Evolutionary conservation across 2,888 invertebrate genomes (phyloP).

Genomic region (Saturnia japonica): DNA sequence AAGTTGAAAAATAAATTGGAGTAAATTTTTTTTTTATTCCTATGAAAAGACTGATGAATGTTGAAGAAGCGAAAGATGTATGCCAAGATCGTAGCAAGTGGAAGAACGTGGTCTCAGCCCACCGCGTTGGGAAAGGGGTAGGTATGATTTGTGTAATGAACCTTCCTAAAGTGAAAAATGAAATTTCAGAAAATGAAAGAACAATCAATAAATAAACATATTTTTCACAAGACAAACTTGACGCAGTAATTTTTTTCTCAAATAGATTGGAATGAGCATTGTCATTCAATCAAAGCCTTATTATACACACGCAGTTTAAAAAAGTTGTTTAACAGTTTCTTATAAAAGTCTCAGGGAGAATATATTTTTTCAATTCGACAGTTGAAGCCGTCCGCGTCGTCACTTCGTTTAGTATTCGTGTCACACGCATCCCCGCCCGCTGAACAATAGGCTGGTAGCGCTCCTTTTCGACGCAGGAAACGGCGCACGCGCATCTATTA

Average conservation of each 20-base stretch:
- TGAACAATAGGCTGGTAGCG: conserved; percentile 75
- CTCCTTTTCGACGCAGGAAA: conserved; percentile 78
- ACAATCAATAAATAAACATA: no score
- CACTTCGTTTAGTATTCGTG: conserved; percentile 57
- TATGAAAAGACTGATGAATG: no score
- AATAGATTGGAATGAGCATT: background rate
- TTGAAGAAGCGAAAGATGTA: no score
- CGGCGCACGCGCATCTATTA: conserved; percentile 70
- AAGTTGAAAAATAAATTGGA: no score
- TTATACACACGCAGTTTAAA: background rate
- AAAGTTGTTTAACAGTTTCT: background rate
- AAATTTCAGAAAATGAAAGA: no score
- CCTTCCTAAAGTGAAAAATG: no score
- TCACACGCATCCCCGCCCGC: conserved; percentile 72
- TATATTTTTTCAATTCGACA: conserved; percentile 59
- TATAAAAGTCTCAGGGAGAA: background rate
- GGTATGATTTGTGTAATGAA: no score
- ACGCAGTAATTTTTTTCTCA: background rate
- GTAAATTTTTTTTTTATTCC: no score
- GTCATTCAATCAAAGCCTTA: background rate
- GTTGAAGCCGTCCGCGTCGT: conserved; percentile 54
- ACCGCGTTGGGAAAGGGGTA: no score
- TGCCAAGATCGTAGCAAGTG: no score
- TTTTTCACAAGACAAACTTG: background rate
- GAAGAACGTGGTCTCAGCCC: no score